Evolutionary conservation across 2,113 vertebrate species (phyloP), one percentile per base, ranked within the genome.

Genomic region (Gnathonemus longibarbis): DNA sequence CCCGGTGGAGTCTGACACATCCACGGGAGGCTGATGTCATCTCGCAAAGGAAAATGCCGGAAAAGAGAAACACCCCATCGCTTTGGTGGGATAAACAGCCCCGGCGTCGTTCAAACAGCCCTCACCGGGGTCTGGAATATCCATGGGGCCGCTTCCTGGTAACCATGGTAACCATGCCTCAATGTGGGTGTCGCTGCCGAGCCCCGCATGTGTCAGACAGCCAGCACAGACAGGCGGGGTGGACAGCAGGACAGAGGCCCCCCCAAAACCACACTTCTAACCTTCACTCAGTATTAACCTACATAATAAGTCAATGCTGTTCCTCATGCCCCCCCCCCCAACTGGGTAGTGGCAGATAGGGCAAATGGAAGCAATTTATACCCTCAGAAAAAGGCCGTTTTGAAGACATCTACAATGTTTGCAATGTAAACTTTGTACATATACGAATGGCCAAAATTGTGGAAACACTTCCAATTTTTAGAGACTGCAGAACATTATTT

Each of bases 311-410:
- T 88, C 27, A 27, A 52, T 70, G 46, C 87, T 90, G 88, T 77
- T 84, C 83, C 85, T 85, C 88, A 50, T 21, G 4, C 74, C 35
- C 84, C 83, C 31, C 31, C 45, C 86, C n/a, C 74, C 86, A 87
- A 48, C 90, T 53, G 84, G 88, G 31, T 19, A 9, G 80, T 66
- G 24, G 53, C 88, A 87, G 53, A 39, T 31, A 83, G 74, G 48
- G 90, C n/a, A 58, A 93, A 93, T 94, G 94, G 92, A 95, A 93
- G 93, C 92, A 93, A 94, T 94, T 95, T 94, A 90, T 93, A 80
- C 52, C 92, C 91, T 91, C 89, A 39, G 42, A 84, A 87, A 48
- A 88, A 92, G 89, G 90, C 89, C 90, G 90, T 93, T 94, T 92
- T 88, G 89, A 92, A 91, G 91, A 94, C 95, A 92, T 95, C 92